Percentiles rank a stretch among this genome's conserved stretches.
Conservation (phyloP, 2,888 invertebrate species). For the Gerosis bhagava region DNA sequence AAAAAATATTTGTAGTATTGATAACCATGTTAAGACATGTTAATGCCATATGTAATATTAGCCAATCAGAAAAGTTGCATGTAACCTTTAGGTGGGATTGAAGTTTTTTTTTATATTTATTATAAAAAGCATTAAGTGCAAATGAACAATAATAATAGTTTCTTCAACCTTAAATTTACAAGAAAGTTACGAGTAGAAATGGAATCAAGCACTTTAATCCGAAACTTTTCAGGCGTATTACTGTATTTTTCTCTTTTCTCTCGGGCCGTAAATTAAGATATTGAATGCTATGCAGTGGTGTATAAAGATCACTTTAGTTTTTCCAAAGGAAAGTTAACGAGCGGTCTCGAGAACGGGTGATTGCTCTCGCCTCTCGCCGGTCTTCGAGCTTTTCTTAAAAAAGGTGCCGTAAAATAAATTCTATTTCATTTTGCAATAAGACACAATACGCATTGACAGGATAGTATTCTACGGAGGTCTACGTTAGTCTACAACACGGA, state of each 20-base stretch:
- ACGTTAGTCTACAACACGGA: neutral
- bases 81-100: too few species aligned
- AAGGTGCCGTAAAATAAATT: neutral
- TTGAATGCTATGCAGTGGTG: constrained; percentile 6
- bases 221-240: constrained; percentile 43
- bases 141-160: constrained; percentile 23
- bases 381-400: constrained; percentile 13
- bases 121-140: constrained; percentile 18
- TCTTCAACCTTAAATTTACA: constrained; percentile 39
- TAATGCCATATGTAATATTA: too few species aligned
- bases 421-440: neutral
- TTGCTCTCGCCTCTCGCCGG: constrained; percentile 41
- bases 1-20: too few species aligned
- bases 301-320: constrained; percentile 36
- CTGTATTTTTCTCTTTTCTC: constrained; percentile 40
- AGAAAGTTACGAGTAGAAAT: constrained; percentile 48
- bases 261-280: constrained; percentile 24
- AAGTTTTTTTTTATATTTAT: too few species aligned
- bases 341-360: constrained; percentile 44
- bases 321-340: constrained; percentile 41
- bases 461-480: neutral
- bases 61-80: too few species aligned
- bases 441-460: neutral
- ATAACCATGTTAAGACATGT: too few species aligned
- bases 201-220: constrained; percentile 51